Base-by-base conservation (phyloP, 1,140 invertebrate genomes). In the Bradysia coprophila region DNA sequence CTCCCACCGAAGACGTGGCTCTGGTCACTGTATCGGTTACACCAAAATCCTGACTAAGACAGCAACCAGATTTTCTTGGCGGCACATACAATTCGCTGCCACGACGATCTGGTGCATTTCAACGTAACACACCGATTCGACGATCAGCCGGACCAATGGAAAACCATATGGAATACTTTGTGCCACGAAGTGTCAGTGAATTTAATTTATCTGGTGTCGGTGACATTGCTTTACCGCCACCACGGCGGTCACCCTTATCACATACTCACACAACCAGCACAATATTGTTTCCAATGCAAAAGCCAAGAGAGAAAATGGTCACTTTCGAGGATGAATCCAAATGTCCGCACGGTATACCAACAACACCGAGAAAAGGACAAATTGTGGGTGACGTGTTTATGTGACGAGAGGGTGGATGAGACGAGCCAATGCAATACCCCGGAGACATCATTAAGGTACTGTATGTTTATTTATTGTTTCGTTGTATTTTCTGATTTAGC, bases 181-280 rank as follows among this genome's bases (percentile, higher is more conserved):
- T 84, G 41, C 81, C 81, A 36, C 66, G 81, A 42, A 84, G 80
- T 61, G 69, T 83, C 20, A 83, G 80, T 54, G 81, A 84, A 53
- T 83, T 84, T 49, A 81, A 85, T 55, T 52, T 84, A 22, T 75
- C 77, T 1, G 66, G 71, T 2, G 66, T 70, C 0, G 69, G 68
- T 2, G 66, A 73, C 21, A 60, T 69, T 21, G 64, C 66, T 2
- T 57, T 71, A 10, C 62, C 63, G 0, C 58, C 63, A 0, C 53
- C 63, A 0, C 54, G 64, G 0, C 53, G 59, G 22, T 57, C 56
- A 4, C 57, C 57, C 31, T 52, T 33, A 47, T 44, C 3, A 41
- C 49, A 20, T 51, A 46, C 28, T 46, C 51, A 42, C 50, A 19
- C 49, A 53, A 24, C 46, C 45, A 46, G 47, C 48, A 39, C 38